phyloP scores from a whole-genome alignment of 1,140 invertebrate genomes.

The Drosophila watanabei region DNA sequence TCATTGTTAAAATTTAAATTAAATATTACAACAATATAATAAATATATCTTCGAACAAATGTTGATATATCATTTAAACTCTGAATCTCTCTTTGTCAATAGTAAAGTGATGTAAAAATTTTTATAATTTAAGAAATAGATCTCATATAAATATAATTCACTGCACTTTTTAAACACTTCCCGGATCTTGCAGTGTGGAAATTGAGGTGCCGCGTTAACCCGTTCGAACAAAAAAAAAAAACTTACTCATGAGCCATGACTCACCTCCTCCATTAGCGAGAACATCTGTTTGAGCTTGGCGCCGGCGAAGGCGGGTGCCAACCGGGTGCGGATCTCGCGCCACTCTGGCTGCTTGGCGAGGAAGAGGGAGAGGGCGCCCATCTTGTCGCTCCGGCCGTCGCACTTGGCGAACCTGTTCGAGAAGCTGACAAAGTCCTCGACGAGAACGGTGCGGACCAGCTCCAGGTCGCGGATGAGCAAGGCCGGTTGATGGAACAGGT shows the following conservation, averaged over 20 bases:
- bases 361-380: constrained; percentile 81
- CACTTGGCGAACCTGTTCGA: constrained; percentile 79
- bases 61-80: too few species aligned
- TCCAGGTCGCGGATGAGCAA: constrained; percentile 87
- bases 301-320: constrained; percentile 87
- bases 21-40: too few species aligned
- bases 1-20: too few species aligned
- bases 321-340: constrained; percentile 86
- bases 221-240: neutral
- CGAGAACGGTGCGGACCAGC: constrained; percentile 86
- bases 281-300: constrained; percentile 88
- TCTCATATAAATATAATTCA: neutral
- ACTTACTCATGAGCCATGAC: constrained; percentile 16
- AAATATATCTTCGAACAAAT: too few species aligned
- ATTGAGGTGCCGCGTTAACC: neutral
- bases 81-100: too few species aligned
- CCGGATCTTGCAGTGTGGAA: neutral
- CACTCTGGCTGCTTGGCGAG: constrained; percentile 85
- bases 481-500: constrained; percentile 85
- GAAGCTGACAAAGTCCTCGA: constrained; percentile 86
- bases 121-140: neutral
- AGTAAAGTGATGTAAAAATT: too few species aligned
- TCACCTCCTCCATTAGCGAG: constrained; percentile 86
- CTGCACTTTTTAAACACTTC: too few species aligned
- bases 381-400: constrained; percentile 67